Percentiles rank a stretch among this genome's conserved stretches.
Evolutionary conservation across 2,888 invertebrate species (phyloP).

Genomic region (Rhingia rostrata): DNA sequence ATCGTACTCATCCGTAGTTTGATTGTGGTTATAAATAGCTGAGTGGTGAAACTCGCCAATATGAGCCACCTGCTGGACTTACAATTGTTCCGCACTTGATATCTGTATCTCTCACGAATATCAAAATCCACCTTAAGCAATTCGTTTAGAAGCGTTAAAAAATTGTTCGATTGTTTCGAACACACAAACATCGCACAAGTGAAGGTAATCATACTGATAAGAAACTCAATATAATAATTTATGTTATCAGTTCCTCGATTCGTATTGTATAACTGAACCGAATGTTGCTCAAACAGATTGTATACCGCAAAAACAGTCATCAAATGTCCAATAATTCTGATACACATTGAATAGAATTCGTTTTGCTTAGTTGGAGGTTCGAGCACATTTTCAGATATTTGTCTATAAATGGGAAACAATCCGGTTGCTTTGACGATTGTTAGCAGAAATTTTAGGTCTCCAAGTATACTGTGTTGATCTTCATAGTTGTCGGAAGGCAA

Average conservation of each 20-base stretch:
- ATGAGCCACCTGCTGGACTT: conserved; percentile 77
- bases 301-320: conserved; percentile 79
- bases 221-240: conserved; percentile 80
- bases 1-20: conserved; percentile 63
- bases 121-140: conserved; percentile 79
- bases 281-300: conserved; percentile 76
- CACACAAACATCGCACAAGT: conserved; percentile 78
- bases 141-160: conserved; percentile 79
- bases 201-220: conserved; percentile 79
- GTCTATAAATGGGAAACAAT: conserved; percentile 79
- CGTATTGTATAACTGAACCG: conserved; percentile 76
- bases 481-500: conserved; percentile 13
- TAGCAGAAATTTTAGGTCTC: conserved; percentile 77
- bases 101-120: conserved; percentile 77
- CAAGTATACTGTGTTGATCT: conserved; percentile 8
- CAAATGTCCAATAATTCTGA: conserved; percentile 77
- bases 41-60: conserved; percentile 77
- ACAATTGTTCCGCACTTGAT: conserved; percentile 77
- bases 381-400: conserved; percentile 77
- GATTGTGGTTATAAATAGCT: conserved; percentile 78
- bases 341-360: conserved; percentile 78
- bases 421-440: conserved; percentile 79
- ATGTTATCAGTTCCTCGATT: conserved; percentile 79
- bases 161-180: conserved; percentile 77
- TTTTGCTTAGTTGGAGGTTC: conserved; percentile 78